These are phyloP conservation scores for Callopanchax toddi DNA, from an alignment of 2,113 vertebrate species.

Conservation along the genomic window DNA sequence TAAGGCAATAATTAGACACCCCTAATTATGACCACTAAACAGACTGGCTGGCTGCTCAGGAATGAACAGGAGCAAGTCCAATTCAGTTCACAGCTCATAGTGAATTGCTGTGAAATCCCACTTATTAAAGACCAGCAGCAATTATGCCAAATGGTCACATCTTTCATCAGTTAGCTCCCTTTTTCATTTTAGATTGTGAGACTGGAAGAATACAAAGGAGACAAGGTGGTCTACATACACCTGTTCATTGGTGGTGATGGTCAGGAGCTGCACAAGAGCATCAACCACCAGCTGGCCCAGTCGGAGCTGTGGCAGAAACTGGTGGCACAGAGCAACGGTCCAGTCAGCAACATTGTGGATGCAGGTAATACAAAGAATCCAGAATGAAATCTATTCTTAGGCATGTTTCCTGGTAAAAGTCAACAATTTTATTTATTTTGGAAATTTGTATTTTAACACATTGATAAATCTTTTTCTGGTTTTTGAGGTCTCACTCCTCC, in stretches of 20 bases:
- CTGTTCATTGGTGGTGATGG: constrained; percentile 83
- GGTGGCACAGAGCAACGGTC: not conserved
- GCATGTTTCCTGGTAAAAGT: not conserved
- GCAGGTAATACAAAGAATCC: constrained; percentile 29
- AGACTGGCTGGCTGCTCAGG: too few relatives aligned
- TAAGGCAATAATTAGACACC: too few relatives aligned
- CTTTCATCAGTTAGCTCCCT: too few relatives aligned
- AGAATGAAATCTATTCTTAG: not conserved
- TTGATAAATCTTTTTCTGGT: not conserved
- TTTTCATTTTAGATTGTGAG: constrained; percentile 81
- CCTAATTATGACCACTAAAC: too few relatives aligned
- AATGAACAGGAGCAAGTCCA: too few relatives aligned
- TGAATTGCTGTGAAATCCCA: too few relatives aligned
- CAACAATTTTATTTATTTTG: not conserved
- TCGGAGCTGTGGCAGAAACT: constrained; percentile 79
- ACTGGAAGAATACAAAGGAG: constrained; percentile 78
- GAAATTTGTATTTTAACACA: not conserved
- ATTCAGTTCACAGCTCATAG: too few relatives aligned
- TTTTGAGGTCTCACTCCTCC: constrained; percentile 26
- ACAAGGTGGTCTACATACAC: constrained; percentile 80
- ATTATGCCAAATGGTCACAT: too few relatives aligned
- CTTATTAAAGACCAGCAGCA: not conserved
- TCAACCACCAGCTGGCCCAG: constrained; percentile 86
- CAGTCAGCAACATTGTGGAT: not conserved
- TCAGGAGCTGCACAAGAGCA: constrained; percentile 77